Percentiles rank a stretch among this genome's conserved stretches.
phyloP scores from a whole-genome alignment of 1,140 invertebrate species.

The Trichonephila inaurata region DNA sequence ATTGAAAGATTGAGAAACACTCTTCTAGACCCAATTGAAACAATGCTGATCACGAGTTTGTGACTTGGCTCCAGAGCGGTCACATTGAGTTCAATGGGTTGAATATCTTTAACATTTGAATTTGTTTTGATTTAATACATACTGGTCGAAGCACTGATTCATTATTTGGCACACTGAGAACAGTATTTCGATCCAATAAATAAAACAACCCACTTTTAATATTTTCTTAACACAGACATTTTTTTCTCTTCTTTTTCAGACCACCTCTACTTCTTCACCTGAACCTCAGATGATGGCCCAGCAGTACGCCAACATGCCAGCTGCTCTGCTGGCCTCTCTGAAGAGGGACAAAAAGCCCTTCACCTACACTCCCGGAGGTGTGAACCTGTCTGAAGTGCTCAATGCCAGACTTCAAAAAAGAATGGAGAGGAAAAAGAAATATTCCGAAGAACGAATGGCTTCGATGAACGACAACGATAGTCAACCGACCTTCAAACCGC shows the following conservation, averaged over 20 bases:
- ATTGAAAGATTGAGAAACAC: too few relatives aligned
- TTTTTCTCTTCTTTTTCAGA: neutral
- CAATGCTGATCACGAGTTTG: too few relatives aligned
- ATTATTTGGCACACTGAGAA: too few relatives aligned
- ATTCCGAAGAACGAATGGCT: constrained; percentile 46
- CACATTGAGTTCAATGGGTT: too few relatives aligned
- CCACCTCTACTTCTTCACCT: constrained; percentile 47
- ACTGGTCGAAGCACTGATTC: too few relatives aligned
- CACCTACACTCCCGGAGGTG: constrained; percentile 94
- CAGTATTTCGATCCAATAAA: too few relatives aligned
- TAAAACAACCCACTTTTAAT: too few relatives aligned
- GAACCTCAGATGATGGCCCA: constrained; percentile 64
- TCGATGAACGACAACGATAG: neutral
- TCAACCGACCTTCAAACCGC: constrained; percentile 32
- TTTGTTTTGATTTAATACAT: too few relatives aligned
- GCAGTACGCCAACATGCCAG: constrained; percentile 84
- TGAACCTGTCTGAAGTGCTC: constrained; percentile 93
- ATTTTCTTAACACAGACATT: neutral
- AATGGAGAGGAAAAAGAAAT: constrained; percentile 69
- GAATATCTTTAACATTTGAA: too few relatives aligned
- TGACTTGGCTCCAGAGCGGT: too few relatives aligned
- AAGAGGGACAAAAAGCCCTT: constrained; percentile 97
- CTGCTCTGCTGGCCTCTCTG: constrained; percentile 95
- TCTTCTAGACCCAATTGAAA: too few relatives aligned
- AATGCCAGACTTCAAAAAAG: constrained; percentile 92